Percentiles rank a stretch among this genome's conserved stretches.
These are phyloP conservation scores for Aratinga solstitialis DNA, from an alignment of 2,797 vertebrate genomes.

Conservation along the genomic window DNA sequence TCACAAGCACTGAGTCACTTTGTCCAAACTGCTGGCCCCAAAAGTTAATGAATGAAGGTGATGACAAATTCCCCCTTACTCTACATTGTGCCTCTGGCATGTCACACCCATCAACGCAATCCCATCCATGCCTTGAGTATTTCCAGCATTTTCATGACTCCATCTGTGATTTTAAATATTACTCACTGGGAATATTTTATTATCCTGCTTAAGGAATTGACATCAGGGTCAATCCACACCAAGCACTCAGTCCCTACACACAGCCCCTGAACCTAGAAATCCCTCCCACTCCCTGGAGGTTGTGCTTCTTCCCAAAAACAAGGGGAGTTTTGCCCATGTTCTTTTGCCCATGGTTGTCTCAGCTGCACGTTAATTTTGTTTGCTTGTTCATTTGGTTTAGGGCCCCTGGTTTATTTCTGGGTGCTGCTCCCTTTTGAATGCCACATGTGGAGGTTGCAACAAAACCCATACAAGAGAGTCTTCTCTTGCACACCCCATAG, in stretches of 20 bases:
- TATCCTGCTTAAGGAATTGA: background rate
- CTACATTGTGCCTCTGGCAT: background rate
- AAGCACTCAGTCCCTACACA: background rate
- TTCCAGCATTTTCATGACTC: background rate
- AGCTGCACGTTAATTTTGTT: background rate
- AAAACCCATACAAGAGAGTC: background rate
- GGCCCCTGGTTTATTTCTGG: background rate
- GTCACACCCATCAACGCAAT: background rate
- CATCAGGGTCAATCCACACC: background rate
- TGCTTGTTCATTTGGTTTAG: background rate
- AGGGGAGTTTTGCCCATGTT: background rate
- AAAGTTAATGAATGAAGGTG: background rate
- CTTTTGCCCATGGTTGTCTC: background rate
- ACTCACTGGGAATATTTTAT: slow-evolving; percentile 4
- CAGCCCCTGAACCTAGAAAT: background rate
- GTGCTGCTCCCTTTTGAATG: background rate
- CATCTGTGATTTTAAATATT: slow-evolving; percentile 1
- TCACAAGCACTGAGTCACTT: background rate
- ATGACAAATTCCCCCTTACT: slow-evolving; percentile 46
- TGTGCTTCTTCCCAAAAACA: background rate
- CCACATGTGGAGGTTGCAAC: background rate
- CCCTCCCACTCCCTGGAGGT: rapidly evolving
- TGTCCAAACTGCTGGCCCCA: background rate
- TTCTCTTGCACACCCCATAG: background rate
- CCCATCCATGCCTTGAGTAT: background rate